Evolutionary conservation across 2,888 invertebrate genomes (phyloP).

Genomic region (Sinodicranocentrus sp.): DNA sequence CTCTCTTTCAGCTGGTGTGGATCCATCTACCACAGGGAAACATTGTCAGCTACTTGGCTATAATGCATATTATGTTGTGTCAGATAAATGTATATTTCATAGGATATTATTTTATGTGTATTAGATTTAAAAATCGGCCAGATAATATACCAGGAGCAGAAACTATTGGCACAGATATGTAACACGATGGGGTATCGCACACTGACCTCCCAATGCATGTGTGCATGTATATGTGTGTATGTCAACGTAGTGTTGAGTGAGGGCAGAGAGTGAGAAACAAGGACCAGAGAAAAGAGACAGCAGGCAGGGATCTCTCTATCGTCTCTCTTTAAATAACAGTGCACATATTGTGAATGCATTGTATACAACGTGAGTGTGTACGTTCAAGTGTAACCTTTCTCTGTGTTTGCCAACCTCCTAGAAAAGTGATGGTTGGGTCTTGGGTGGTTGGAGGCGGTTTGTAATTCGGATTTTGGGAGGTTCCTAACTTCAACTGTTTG

Average conservation of each 20-base stretch:
- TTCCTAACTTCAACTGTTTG: slow-evolving; percentile 31
- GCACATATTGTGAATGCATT: neutral
- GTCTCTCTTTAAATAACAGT: neutral
- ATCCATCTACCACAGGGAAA: neutral
- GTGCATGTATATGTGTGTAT: too few species aligned
- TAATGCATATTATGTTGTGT: neutral
- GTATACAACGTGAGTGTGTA: slow-evolving; percentile 42
- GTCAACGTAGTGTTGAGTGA: slow-evolving; percentile 8
- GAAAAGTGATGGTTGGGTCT: slow-evolving; percentile 59
- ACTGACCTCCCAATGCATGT: neutral
- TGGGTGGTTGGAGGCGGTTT: slow-evolving; percentile 56
- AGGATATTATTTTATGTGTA: slow-evolving; percentile 8
- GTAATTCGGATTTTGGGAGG: slow-evolving; percentile 57
- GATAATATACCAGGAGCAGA: neutral
- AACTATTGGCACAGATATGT: slow-evolving; percentile 14
- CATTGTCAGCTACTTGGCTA: neutral
- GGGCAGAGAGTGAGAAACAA: slow-evolving; percentile 2
- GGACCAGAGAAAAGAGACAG: neutral
- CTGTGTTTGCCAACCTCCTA: slow-evolving; percentile 49
- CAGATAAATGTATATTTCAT: slow-evolving; percentile 10
- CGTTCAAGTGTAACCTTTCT: slow-evolving; percentile 54
- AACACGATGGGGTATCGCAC: slow-evolving; percentile 4
- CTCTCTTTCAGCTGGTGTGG: neutral
- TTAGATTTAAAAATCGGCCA: neutral
- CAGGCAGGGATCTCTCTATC: neutral